phyloP scores from a whole-genome alignment of 2,888 invertebrate genomes.

The Minunthozetes semirufus region DNA sequence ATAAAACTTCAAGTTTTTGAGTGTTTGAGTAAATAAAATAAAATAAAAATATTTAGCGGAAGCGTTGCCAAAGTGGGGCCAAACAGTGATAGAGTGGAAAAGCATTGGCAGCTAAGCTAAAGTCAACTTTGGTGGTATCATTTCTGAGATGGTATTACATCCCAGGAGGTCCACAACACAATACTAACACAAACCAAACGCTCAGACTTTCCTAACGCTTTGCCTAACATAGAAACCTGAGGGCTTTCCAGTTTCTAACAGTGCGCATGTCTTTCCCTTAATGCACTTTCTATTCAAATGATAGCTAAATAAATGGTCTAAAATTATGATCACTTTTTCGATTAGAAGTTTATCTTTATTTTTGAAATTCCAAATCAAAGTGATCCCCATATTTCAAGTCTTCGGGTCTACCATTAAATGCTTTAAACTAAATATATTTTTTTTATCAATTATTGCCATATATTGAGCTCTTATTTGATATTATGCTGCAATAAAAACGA shows the following conservation, averaged over 20 bases:
- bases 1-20: not conserved
- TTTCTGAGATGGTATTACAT: conserved; percentile 24
- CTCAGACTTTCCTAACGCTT: not conserved
- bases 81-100: conserved; percentile 1
- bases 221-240: not conserved
- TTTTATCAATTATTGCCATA: no score
- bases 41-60: conserved; percentile 17
- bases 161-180: conserved; percentile 26
- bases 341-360: not conserved
- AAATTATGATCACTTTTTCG: not conserved
- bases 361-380: not conserved
- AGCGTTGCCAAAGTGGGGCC: not conserved
- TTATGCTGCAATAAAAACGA: no score
- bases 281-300: not conserved
- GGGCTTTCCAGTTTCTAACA: not conserved
- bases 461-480: no score
- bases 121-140: conserved; percentile 23
- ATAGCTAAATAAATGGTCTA: not conserved
- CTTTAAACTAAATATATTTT: no score
- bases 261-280: not conserved
- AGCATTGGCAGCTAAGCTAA: not conserved
- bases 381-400: no score
- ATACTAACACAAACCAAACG: not conserved
- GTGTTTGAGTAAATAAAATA: not conserved
- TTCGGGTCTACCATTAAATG: no score